A percentile compares a stretch with the other conserved stretches of the same genome.
phyloP scores from a whole-genome alignment of 2,888 invertebrate species.

The Xanthia icteritia region DNA sequence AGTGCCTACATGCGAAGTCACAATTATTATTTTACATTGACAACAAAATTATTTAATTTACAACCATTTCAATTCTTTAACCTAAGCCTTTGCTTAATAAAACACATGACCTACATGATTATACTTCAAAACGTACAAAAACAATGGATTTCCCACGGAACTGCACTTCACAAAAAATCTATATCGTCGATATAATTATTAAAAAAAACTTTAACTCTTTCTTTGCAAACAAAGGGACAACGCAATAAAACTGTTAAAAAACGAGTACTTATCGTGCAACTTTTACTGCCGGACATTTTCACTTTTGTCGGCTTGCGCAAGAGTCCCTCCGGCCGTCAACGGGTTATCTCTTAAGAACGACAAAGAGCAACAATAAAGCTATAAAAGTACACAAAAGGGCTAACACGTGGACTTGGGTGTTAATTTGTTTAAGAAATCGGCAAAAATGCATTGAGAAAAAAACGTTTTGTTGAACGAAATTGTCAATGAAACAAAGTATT shows the following conservation, averaged over 20 bases:
- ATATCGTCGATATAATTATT: too few relatives aligned
- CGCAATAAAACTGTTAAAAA: constrained; percentile 67
- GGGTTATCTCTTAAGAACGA: constrained; percentile 70
- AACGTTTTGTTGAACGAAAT: constrained; percentile 60
- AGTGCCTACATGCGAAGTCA: too few relatives aligned
- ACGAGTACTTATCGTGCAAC: constrained; percentile 71
- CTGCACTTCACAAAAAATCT: background rate
- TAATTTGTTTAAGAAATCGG: constrained; percentile 85
- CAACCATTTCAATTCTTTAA: background rate
- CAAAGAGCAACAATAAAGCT: constrained; percentile 78
- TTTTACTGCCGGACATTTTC: constrained; percentile 85
- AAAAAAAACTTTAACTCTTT: constrained; percentile 69
- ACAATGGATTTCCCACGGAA: background rate
- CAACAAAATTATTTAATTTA: background rate
- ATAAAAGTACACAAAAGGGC: constrained; percentile 86
- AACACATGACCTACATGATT: background rate
- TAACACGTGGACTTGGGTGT: constrained; percentile 84
- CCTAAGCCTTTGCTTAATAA: background rate
- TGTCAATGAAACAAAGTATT: constrained; percentile 68
- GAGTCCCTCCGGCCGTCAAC: constrained; percentile 56
- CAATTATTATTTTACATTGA: background rate
- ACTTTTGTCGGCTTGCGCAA: constrained; percentile 89
- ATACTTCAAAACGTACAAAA: constrained; percentile 1
- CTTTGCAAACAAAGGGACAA: constrained; percentile 64
- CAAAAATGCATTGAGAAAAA: constrained; percentile 64